Base-by-base conservation (phyloP, 2,797 vertebrate genomes). In the Tapera naevia region DNA sequence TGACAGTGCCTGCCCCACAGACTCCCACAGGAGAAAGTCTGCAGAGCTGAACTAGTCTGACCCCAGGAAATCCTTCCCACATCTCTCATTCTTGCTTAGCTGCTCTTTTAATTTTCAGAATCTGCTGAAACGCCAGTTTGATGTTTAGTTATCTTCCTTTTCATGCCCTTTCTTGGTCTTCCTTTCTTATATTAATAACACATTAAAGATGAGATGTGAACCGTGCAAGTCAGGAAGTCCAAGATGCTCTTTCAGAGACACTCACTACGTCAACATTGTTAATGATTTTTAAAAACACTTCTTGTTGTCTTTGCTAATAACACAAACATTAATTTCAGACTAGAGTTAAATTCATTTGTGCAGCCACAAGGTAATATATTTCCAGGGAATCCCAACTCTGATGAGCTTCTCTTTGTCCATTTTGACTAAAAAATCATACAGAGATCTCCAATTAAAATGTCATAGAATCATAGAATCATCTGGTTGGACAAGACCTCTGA, bases 1-100 rank as follows among this genome's bases (percentile, higher is more conserved):
- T 87, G 65, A 94, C 72, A 86, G 62, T 53, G 82, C 66, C 91
- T 79, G 72, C 96, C 82, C 92, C 82, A 82, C 91, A 91, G 84
- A 91, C 75, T 92, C 81, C 92, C 81, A 88, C 70, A 85, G 54
- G 65, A 75, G 61, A 88, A 88, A 73, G 92, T 76, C 89, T 89
- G 92, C 79, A 66, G 75, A 53, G 82, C 66, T 95, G 94, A 95
- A 95, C 91, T 91, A 78, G 62, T 21, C 75, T 96, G 91, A 96
- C 95, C 93, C 86, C 94, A 95, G 94, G 94, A 96, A 96, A 88
- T 90, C 71, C 86, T 94, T 88, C 57, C 56, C 71, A 84, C 60
- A 64, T 43, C 83, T 94, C 70, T 86, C 51, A 51, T 86, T 84
- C 73, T 88, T 90, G 66, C 70, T 81, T 65, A 43, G 70, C 17